Evolutionary conservation across 2,888 invertebrate species (phyloP), one percentile per base, ranked within the genome.

Genomic region (Aplocera efformata): DNA sequence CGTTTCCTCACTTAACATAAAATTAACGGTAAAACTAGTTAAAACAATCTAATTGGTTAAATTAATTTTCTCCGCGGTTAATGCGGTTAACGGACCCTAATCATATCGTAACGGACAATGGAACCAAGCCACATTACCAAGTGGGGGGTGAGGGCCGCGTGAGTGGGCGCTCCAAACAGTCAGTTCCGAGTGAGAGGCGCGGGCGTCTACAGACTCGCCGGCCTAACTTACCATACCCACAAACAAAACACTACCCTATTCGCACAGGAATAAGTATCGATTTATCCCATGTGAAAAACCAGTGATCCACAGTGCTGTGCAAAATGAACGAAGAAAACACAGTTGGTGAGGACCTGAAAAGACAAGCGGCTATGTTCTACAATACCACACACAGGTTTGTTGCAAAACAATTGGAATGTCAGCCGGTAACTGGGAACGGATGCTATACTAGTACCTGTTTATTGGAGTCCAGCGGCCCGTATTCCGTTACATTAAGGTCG

Each of bases 351-450:
- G 86, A 88, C 45, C 56, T 88, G 62, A 88, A 88, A 59, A 66
- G 86, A 46, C 85, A 88, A 51, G 86, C 86, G 1, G 86, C 86
- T 31, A 73, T 84, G 78, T 86, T 84, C 60, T 88, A 88, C 62
- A 85, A 88, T 59, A 74, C 86, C 6, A 85, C 85, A 11, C 72
- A 80, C 60, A 84, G 86, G 86, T 86, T 66, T 54, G 79, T 72
- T 67, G 56, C 51, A 54, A 34, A 48, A 45, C 49, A 42, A 47
- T 56, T 56, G 49, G 56, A 53, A 55, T 58, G 47, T 54, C 45
- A 6, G 22, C 13, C 13, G 13, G 13, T 17, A n/a, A 17, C 13
- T 3, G 3, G 13, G 13, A 17, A 17, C 62, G 63, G 64, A 67
- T 52, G 48, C 44, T 42, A 48, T 52, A 43, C 48, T 44, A 17